phyloP scores from a whole-genome alignment of 2,797 vertebrate genomes.

The Malacoraja senta region DNA sequence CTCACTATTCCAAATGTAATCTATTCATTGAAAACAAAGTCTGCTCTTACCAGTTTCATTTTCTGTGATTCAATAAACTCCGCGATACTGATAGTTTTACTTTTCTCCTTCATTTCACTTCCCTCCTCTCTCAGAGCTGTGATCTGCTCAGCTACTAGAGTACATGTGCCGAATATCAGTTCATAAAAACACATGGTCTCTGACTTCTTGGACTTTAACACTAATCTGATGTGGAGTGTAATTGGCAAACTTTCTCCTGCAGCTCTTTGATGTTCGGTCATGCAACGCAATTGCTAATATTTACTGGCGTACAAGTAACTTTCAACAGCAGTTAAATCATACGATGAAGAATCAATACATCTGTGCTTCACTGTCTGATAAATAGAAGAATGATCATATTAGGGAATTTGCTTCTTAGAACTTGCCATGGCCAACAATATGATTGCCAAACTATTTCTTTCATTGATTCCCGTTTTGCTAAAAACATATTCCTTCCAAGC shows the following conservation, averaged over 20 bases:
- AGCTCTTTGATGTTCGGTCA: constrained; percentile 55
- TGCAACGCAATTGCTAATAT: constrained; percentile 61
- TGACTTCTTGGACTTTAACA: constrained; percentile 75
- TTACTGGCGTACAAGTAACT: constrained; percentile 48
- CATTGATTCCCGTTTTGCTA: background rate
- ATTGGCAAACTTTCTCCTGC: constrained; percentile 56
- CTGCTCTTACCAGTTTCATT: constrained; percentile 57
- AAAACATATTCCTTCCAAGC: background rate
- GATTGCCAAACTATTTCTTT: background rate
- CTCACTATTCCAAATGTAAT: background rate
- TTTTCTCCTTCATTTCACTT: constrained; percentile 57
- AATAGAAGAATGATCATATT: background rate
- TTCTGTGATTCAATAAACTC: constrained; percentile 55
- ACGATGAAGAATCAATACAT: background rate
- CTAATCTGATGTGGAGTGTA: constrained; percentile 69
- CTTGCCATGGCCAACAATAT: background rate
- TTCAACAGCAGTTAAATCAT: constrained; percentile 17
- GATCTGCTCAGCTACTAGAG: constrained; percentile 44
- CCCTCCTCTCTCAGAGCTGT: constrained; percentile 46
- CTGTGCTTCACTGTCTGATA: background rate
- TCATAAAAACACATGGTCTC: constrained; percentile 69
- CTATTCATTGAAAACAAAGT: background rate
- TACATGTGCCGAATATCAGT: constrained; percentile 54
- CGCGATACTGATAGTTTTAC: constrained; percentile 51
- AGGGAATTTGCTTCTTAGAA: background rate